Conservation (phyloP, 2,113 vertebrate species). For the Hydrolagus affinis region DNA sequence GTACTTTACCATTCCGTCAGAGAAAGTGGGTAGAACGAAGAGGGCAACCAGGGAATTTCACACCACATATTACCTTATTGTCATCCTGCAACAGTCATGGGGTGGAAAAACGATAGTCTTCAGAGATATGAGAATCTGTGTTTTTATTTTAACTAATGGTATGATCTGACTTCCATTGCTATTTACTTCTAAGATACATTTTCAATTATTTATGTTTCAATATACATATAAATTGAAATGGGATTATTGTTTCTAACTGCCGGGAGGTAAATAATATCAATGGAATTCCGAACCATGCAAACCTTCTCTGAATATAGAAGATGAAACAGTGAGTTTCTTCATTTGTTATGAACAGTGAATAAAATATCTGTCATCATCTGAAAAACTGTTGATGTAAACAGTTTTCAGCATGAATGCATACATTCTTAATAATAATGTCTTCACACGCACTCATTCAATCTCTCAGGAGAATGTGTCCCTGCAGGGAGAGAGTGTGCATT, state of each 20-base stretch:
- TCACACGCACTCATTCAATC: no score
- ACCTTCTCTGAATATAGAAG: background rate
- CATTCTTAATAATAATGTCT: background rate
- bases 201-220: constrained; percentile 7
- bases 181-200: background rate
- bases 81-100: background rate
- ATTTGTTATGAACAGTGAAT: background rate
- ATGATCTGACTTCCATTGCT: background rate
- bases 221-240: background rate
- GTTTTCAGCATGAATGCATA: background rate
- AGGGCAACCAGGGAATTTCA: background rate
- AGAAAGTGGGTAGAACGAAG: background rate
- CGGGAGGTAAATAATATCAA: background rate
- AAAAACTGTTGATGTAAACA: background rate
- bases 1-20: background rate
- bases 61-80: background rate
- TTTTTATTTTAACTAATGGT: background rate
- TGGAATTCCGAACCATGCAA: background rate
- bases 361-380: background rate
- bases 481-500: no score
- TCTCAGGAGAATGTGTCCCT: no score
- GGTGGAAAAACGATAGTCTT: background rate
- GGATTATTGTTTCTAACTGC: background rate
- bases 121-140: background rate
- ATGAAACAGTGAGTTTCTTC: background rate